Evolutionary conservation across 2,797 vertebrate species (phyloP).

Genomic region (Ptychadena robeensis): DNA sequence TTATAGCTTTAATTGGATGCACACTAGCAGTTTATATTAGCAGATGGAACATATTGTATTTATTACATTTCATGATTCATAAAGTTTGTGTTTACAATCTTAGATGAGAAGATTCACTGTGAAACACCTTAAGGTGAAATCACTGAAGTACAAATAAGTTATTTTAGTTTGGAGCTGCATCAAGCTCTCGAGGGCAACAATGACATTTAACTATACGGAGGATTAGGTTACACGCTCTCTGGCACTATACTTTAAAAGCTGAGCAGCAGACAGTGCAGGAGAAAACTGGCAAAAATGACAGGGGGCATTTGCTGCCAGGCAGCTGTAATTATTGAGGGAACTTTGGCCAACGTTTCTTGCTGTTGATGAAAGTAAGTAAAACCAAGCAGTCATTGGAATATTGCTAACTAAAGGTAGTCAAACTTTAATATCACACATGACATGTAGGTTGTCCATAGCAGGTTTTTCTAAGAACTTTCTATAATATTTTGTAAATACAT

Average conservation of each 20-base stretch:
- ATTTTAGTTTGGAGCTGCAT: constrained; percentile 12
- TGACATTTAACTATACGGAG: constrained; percentile 36
- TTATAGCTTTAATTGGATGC: neutral
- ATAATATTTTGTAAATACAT: neutral
- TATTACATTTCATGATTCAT: constrained; percentile 15
- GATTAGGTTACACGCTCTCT: constrained; percentile 11
- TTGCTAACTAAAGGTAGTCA: neutral
- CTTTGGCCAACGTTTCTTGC: neutral
- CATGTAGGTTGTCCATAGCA: neutral
- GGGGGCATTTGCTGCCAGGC: neutral
- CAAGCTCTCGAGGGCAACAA: constrained; percentile 18
- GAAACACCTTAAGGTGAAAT: constrained; percentile 31
- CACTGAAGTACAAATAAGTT: constrained; percentile 24
- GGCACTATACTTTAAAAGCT: constrained; percentile 3
- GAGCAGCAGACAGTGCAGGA: neutral
- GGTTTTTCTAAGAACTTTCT: neutral
- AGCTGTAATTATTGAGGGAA: neutral
- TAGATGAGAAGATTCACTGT: neutral
- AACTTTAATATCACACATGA: neutral
- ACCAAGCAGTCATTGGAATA: neutral
- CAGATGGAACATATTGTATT: constrained; percentile 8
- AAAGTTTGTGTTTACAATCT: neutral
- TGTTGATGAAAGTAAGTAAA: neutral
- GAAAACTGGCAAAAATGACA: neutral
- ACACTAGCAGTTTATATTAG: neutral